phyloP scores from a whole-genome alignment of 1,140 invertebrate genomes.

The Globodera ellingtonae region DNA sequence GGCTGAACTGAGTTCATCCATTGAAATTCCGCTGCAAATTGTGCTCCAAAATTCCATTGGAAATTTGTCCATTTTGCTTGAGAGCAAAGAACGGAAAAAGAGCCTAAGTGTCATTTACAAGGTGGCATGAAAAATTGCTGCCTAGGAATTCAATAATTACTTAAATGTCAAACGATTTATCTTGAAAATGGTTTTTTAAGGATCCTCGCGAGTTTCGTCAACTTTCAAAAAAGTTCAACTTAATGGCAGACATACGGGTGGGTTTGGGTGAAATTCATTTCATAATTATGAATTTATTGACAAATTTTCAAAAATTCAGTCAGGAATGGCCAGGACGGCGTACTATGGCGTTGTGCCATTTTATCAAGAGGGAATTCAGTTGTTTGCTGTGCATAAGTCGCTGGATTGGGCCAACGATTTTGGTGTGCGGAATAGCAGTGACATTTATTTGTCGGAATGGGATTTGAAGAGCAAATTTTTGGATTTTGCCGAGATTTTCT shows the following conservation, averaged over 20 bases:
- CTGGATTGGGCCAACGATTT: constrained; percentile 39
- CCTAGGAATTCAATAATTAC: too few species aligned
- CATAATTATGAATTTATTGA: too few species aligned
- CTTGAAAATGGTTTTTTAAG: background rate
- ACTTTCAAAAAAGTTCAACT: constrained; percentile 52
- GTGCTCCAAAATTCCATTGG: background rate
- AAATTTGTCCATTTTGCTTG: background rate
- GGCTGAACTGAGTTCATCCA: background rate
- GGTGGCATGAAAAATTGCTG: background rate
- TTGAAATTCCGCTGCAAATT: constrained; percentile 5
- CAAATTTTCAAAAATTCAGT: constrained; percentile 2
- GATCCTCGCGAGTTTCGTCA: constrained; percentile 55
- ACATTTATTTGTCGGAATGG: constrained; percentile 53
- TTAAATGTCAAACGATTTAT: too few species aligned
- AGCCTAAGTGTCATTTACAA: background rate
- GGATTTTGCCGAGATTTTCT: constrained; percentile 60
- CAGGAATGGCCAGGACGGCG: constrained; percentile 57
- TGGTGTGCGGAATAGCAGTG: constrained; percentile 5
- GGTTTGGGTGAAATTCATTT: background rate
- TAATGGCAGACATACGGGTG: constrained; percentile 60
- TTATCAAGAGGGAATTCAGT: constrained; percentile 38
- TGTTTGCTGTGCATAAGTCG: constrained; percentile 51
- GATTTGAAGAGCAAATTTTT: constrained; percentile 55
- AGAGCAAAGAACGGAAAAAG: background rate
- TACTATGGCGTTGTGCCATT: constrained; percentile 59